These are phyloP conservation scores for Anthoptus insignis DNA, from an alignment of 2,888 invertebrate species.

Conservation along the genomic window DNA sequence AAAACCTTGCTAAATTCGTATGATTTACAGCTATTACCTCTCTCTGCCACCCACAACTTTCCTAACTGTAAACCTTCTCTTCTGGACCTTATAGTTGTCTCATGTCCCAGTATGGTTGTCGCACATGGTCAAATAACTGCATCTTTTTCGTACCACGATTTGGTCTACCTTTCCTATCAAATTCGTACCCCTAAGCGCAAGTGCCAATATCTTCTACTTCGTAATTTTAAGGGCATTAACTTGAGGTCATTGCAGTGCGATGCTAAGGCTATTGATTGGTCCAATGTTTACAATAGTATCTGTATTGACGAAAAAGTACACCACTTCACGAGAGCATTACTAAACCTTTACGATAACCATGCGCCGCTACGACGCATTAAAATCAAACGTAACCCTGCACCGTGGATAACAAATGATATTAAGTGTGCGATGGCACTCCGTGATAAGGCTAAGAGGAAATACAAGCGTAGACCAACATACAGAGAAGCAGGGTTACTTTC, in stretches of 20 bases:
- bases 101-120: neutral
- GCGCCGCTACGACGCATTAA: conserved; percentile 11
- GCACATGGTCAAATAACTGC: neutral
- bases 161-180: neutral
- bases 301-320: neutral
- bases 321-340: neutral
- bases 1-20: neutral
- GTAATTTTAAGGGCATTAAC: conserved; percentile 6
- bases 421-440: neutral
- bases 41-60: conserved; percentile 1
- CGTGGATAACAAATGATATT: neutral
- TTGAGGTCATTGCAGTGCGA: neutral
- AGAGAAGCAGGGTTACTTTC: no score
- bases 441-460: neutral
- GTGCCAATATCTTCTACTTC: neutral
- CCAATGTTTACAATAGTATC: neutral
- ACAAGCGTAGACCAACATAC: neutral
- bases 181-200: no score
- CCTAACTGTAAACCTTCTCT: neutral
- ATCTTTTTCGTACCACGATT: conserved; percentile 9
- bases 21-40: neutral
- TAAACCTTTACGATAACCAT: conserved; percentile 10
- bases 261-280: conserved; percentile 8
- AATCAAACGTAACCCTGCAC: conserved; percentile 14
- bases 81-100: conserved; percentile 6